Evolutionary conservation across 2,888 invertebrate genomes (phyloP), one percentile per base, ranked within the genome.

Genomic region (Caenorhabditis sp.): DNA sequence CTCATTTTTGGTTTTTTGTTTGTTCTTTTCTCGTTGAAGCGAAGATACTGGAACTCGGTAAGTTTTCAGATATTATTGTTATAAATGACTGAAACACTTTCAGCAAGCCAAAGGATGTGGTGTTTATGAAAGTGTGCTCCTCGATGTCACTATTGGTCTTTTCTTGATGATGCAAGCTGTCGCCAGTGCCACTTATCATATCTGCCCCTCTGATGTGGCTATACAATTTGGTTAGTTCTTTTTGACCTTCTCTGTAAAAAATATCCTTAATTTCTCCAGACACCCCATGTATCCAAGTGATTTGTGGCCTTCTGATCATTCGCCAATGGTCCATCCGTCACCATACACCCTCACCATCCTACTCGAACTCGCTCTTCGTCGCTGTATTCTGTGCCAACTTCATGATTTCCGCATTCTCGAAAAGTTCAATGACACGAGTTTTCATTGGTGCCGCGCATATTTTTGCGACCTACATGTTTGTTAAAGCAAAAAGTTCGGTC

Each of bases 201-300:
- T 73, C 50, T 73, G 72, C 50, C 72, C 72, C 1, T 67, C 56
- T 43, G 65, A 63, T 52, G 58, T 65, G 23, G 67, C 72, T 38
- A 68, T 68, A 54, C 72, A 73, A 27, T 73, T 73, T 25, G 72
- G 72, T 73, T 12, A 27, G 25, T 12, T 20, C 31, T 31, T 36
- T 10, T 59, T 43, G 5, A 57, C n/a, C 14, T 25, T 8, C 36
- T 43, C 8, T 14, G 12, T 43, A 10, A 43, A 43, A 12, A 43
- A 43, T 10, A 23, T 56, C 52, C 8, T 8, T 21, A 21, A 21
- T 31, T 26, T 10, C 67, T 67, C 7, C 62, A 73, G 72, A 73
- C 23, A 73, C 72, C 0, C 72, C 72, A 1, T 73, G 61, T 54
- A 68, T 73, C n/a, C 68, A 73, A 65, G 52, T 68, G 10, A 68